Base-by-base conservation (phyloP, 2,888 invertebrate species). In the Sturmia bella region DNA sequence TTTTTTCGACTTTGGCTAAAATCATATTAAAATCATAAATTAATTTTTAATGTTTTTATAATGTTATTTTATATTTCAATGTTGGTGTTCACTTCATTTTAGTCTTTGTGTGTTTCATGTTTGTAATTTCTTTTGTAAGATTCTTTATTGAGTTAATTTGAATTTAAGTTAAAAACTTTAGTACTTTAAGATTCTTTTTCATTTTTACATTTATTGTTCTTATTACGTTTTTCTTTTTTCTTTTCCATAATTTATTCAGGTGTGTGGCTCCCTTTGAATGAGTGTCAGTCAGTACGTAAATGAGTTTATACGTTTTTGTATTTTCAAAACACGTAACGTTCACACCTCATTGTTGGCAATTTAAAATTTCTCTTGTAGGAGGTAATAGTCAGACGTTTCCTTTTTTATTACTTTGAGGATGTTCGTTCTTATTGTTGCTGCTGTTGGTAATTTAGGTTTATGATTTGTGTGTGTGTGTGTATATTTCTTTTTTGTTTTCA, bases 1-100 rank as follows among this genome's bases (percentile, higher is more conserved):
- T 41, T 32, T 48, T 21, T 0, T 7, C 9, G 32, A 9, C 6
- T 39, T 32, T 45, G 13, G 5, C 32, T 61, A 11, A 77, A 81
- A 82, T 82, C 64, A 59, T 66, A 66, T 77, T 82, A 74, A 82
- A 82, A 82, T 78, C 82, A 78, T 82, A 82, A 75, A 82, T 82
- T 82, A 78, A 82, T 82, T 78, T 78, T 82, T 78, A 82, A 82
- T 82, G 74, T 54, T 75, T 82, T 82, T 70, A 75, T 82, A 82
- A 82, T 82, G 74, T 66, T 78, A 59, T 78, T 74, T 39, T 78
- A 48, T 73, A 56, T 45, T 73, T 74, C 17, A 11, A 56, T 59
- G 43, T 19, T 78, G 19, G 19, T 52, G 39, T 66, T 74, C 5
- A 11, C 63, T 63, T 76, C 59, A 45, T 80, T 80, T 9, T 61